phyloP scores from a whole-genome alignment of 2,113 vertebrate genomes.

The Ptilorrhoa leucosticta region DNA sequence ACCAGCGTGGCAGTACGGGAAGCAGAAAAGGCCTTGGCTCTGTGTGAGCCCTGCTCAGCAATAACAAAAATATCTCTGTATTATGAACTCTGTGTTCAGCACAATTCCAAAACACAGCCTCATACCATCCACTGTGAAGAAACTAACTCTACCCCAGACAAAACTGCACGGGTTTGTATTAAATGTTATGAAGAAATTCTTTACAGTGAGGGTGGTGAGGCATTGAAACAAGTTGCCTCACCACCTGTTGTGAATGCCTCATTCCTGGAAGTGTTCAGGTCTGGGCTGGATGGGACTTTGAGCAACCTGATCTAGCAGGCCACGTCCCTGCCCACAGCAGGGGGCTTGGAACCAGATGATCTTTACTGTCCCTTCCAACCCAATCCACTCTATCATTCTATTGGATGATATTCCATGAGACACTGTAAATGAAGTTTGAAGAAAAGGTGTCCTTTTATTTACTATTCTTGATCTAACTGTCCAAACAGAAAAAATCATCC shows the following conservation, averaged over 20 bases:
- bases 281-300: neutral
- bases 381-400: neutral
- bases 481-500: neutral
- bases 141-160: neutral
- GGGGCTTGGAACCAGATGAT: neutral
- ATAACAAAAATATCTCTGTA: neutral
- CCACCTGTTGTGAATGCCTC: neutral
- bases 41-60: neutral
- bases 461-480: neutral
- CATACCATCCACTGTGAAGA: neutral
- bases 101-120: neutral
- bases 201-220: neutral
- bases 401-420: neutral
- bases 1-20: accelerated
- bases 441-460: neutral
- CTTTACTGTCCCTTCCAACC: neutral
- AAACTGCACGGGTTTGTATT: neutral
- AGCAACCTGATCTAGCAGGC: no score
- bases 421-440: neutral
- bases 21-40: neutral
- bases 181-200: neutral
- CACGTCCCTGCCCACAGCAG: accelerated
- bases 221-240: neutral
- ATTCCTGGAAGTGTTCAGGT: neutral
- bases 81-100: neutral